Evolutionary conservation across 2,888 invertebrate genomes (phyloP), one percentile per base, ranked within the genome.

Genomic region (Formica aserva): DNA sequence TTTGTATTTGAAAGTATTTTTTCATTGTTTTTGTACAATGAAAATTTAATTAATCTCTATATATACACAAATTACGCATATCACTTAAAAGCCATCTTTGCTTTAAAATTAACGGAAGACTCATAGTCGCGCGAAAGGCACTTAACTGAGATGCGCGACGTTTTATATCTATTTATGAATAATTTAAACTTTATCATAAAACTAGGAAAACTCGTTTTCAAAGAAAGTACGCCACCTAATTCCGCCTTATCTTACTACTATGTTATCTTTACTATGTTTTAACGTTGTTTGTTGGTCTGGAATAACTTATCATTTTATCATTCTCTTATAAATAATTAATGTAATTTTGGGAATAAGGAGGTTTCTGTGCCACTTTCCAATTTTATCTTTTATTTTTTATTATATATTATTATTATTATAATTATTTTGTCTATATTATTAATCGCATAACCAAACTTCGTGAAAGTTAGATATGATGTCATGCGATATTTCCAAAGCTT

Each of bases 121-220:
- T 18, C 26, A 0, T 62, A 62, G 29, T 62, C 18, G 18, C 38
- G 3, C 0, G 6, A 45, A 11, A 35, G 55, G 15, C 26, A 15
- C 6, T 38, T 5, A 26, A 38, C 18, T 35, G 1, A 41, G 18
- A 29, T 6, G 22, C 15, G 15, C 15, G 9, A 13, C 8, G 4
- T 0, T 72, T 72, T 72, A 26, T 57, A 60, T 57, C 18, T 72
- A 22, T 72, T 57, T 60, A n/a, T 18, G 35, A 26, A 18, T 15
- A 38, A 9, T 72, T 57, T 11, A 1, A 38, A 57, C 1, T 57
- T 38, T 57, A 38, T 57, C 11, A 4, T 72, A 18, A 18, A 55
- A 35, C 55, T 57, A 26, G 5, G 0, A 29, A 15, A 38, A 72
- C 15, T 38, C 6, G 4, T 38, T 8, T 8, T 26, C 1, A 38